These are phyloP conservation scores for Torymus tubicola DNA, from an alignment of 2,888 invertebrate genomes.

Conservation along the genomic window DNA sequence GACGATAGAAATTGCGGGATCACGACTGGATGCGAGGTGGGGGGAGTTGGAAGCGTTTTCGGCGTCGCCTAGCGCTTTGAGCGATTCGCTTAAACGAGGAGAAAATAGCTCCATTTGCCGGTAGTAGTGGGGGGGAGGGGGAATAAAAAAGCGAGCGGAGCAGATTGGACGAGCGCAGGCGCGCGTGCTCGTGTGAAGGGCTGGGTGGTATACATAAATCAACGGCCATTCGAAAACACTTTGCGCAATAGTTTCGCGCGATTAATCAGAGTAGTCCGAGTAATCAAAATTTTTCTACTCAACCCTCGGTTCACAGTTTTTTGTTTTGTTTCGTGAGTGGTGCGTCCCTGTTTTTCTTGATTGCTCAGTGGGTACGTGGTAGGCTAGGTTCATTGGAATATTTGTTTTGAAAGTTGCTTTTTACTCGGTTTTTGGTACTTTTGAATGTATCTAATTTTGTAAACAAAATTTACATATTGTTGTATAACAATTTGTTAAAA, in stretches of 20 bases:
- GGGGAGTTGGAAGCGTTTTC: neutral
- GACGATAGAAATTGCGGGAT: slow-evolving; percentile 52
- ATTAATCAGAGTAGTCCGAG: slow-evolving; percentile 41
- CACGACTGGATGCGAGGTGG: neutral
- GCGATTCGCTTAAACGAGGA: slow-evolving; percentile 49
- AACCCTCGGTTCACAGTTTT: too few species aligned
- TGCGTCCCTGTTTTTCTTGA: too few species aligned
- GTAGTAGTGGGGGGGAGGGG: neutral
- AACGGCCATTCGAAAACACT: slow-evolving; percentile 53
- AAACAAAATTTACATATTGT: too few species aligned
- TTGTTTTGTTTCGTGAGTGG: too few species aligned
- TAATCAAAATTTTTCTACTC: slow-evolving; percentile 40
- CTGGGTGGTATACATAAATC: slow-evolving; percentile 46
- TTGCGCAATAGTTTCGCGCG: slow-evolving; percentile 41
- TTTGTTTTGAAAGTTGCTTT: too few species aligned
- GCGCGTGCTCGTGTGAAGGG: neutral
- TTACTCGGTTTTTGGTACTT: too few species aligned
- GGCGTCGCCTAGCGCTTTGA: neutral
- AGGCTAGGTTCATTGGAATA: too few species aligned
- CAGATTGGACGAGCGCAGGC: slow-evolving; percentile 31
- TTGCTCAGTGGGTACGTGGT: too few species aligned
- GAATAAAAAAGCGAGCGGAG: neutral
- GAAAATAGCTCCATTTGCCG: slow-evolving; percentile 52
- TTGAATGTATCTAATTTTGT: too few species aligned
- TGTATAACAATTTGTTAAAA: too few species aligned